A percentile compares a stretch with the other conserved stretches of the same genome.
Evolutionary conservation across 2,888 invertebrate genomes (phyloP).

Genomic region (Lithophane leautieri): DNA sequence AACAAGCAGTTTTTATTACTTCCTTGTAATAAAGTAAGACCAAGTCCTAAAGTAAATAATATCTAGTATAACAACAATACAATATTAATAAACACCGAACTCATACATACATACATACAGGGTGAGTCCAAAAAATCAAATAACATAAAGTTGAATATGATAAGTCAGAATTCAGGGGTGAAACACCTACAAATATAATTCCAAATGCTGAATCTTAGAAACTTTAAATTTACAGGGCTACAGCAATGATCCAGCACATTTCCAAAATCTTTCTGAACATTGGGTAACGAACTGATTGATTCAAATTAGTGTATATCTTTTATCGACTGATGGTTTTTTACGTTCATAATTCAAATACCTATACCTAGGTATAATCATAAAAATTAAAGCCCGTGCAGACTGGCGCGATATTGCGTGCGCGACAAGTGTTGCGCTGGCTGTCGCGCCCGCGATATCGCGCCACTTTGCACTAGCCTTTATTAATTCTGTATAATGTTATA

Average conservation of each 20-base stretch:
- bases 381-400: too few relatives aligned
- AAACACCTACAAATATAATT: neutral
- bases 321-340: neutral
- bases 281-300: neutral
- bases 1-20: neutral
- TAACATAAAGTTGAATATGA: too few relatives aligned
- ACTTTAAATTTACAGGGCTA: constrained; percentile 5
- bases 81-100: constrained; percentile 29
- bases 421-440: too few relatives aligned
- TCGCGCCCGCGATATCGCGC: too few relatives aligned
- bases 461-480: too few relatives aligned
- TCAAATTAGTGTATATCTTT: neutral
- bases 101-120: constrained; percentile 8
- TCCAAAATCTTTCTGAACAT: neutral
- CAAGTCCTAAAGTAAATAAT: constrained; percentile 14
- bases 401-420: too few relatives aligned
- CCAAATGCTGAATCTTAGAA: neutral
- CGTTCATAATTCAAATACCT: neutral
- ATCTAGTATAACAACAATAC: neutral
- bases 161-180: neutral
- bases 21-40: neutral
- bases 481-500: neutral
- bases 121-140: neutral
- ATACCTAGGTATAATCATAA: too few relatives aligned
- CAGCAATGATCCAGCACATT: constrained; percentile 11